A percentile compares a stretch with the other conserved stretches of the same genome.
Evolutionary conservation across 2,113 vertebrate genomes (phyloP).

Genomic region (Hippocampus barbouri): DNA sequence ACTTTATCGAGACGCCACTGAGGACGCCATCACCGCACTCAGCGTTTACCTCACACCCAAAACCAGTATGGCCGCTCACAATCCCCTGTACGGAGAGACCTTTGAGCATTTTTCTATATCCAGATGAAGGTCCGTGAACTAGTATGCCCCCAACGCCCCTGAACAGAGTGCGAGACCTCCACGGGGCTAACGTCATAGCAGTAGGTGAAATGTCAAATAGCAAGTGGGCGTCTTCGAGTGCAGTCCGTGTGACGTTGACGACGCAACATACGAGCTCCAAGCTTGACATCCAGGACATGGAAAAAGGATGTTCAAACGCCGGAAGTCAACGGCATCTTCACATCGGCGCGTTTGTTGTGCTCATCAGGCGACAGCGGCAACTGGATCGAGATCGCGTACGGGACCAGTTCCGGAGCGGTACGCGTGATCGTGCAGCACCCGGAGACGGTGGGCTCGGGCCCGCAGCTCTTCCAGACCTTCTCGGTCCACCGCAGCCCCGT

Average conservation of each 20-base stretch:
- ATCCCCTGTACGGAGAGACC: background rate
- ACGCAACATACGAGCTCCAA: too few relatives aligned
- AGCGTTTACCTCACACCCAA: slow-evolving; percentile 93
- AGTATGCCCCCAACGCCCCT: background rate
- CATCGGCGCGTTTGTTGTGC: background rate
- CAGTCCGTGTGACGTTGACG: too few relatives aligned
- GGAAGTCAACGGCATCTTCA: background rate
- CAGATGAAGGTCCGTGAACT: background rate
- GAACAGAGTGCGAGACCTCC: too few relatives aligned
- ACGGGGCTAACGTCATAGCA: too few relatives aligned
- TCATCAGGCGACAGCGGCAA: slow-evolving; percentile 86
- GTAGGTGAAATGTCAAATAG: too few relatives aligned
- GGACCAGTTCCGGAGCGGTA: slow-evolving; percentile 84
- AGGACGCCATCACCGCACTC: slow-evolving; percentile 87
- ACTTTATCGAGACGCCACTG: slow-evolving; percentile 84
- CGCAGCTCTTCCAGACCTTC: slow-evolving; percentile 92
- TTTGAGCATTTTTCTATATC: background rate
- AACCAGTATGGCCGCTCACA: slow-evolving; percentile 71
- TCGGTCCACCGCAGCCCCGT: slow-evolving; percentile 88
- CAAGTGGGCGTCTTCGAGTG: too few relatives aligned
- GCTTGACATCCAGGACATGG: background rate
- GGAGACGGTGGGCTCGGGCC: slow-evolving; percentile 86
- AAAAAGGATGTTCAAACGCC: background rate
- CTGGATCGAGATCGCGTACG: slow-evolving; percentile 92
- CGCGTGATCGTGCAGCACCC: slow-evolving; percentile 92